Percentiles rank a stretch among this genome's conserved stretches.
phyloP scores from a whole-genome alignment of 37 sponge, comb jelly and placozoan species.

The Mnemiopsis leidyi region DNA sequence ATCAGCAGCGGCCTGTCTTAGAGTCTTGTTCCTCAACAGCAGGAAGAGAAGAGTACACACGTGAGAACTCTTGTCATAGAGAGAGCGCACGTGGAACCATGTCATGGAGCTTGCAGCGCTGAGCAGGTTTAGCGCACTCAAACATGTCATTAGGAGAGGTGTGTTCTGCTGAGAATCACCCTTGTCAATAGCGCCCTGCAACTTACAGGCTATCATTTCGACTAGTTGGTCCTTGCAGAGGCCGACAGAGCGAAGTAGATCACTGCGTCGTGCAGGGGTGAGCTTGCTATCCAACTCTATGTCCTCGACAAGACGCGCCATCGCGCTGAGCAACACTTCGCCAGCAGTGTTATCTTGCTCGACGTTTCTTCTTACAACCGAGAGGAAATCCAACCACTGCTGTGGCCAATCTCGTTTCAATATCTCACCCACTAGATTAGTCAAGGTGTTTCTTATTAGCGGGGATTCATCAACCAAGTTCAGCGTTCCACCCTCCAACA shows the following conservation, averaged over 20 bases:
- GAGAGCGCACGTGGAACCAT: constrained; percentile 29
- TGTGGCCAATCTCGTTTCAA: constrained; percentile 60
- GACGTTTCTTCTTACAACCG: constrained; percentile 4
- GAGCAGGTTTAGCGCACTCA: constrained; percentile 5
- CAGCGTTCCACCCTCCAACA: constrained; percentile 36
- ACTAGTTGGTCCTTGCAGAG: constrained; percentile 33
- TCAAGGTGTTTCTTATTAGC: constrained; percentile 14
- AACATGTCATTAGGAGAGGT: background rate
- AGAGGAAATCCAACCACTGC: constrained; percentile 60
- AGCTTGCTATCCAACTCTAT: constrained; percentile 48
- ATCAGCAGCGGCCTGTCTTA: constrained; percentile 42
- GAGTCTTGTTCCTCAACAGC: background rate
- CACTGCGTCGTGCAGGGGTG: constrained; percentile 39
- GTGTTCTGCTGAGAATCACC: background rate
- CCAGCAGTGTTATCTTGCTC: constrained; percentile 1
- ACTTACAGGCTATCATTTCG: constrained; percentile 21
- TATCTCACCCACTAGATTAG: constrained; percentile 8
- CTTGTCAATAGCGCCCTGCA: background rate
- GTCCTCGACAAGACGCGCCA: constrained; percentile 59
- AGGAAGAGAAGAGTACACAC: constrained; percentile 52
- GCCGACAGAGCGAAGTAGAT: constrained; percentile 47
- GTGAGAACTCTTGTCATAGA: constrained; percentile 52
- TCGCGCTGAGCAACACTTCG: constrained; percentile 8
- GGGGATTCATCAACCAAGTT: background rate
- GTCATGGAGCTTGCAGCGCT: constrained; percentile 64